phyloP scores from a whole-genome alignment of 2,888 invertebrate genomes.

The Balanococcus diminutus region DNA sequence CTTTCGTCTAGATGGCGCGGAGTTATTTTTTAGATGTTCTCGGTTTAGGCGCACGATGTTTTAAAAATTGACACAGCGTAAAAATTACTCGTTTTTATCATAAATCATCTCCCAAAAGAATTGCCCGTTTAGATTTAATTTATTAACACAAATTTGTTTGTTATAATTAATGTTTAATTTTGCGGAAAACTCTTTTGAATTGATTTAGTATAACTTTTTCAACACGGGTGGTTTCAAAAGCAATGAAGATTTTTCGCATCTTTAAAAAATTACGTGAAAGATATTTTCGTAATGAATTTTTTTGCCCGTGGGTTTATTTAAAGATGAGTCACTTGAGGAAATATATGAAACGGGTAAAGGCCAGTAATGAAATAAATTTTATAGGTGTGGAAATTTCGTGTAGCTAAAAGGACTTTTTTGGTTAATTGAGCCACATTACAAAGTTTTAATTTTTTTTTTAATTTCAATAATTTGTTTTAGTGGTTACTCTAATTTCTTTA shows the following conservation, averaged over 20 bases:
- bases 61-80: background rate
- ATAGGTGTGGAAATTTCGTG: background rate
- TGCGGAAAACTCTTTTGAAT: background rate
- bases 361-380: background rate
- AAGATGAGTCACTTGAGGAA: background rate
- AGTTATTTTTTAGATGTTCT: background rate
- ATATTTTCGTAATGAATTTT: background rate
- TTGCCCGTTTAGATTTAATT: background rate
- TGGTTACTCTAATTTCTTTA: too few species aligned
- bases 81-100: background rate
- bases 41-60: background rate
- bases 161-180: slow-evolving; percentile 28
- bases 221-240: background rate
- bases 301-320: background rate
- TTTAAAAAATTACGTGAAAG: background rate
- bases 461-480: too few species aligned
- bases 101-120: background rate
- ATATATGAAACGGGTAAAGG: background rate
- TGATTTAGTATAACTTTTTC: slow-evolving; percentile 7
- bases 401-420: too few species aligned
- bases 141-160: background rate
- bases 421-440: too few species aligned
- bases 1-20: background rate
- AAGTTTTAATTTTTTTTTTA: too few species aligned
- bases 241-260: background rate